Percentiles rank a stretch among this genome's conserved stretches.
These are phyloP conservation scores for Cinclus mexicanus DNA, from an alignment of 2,113 vertebrate species.

Conservation along the genomic window DNA sequence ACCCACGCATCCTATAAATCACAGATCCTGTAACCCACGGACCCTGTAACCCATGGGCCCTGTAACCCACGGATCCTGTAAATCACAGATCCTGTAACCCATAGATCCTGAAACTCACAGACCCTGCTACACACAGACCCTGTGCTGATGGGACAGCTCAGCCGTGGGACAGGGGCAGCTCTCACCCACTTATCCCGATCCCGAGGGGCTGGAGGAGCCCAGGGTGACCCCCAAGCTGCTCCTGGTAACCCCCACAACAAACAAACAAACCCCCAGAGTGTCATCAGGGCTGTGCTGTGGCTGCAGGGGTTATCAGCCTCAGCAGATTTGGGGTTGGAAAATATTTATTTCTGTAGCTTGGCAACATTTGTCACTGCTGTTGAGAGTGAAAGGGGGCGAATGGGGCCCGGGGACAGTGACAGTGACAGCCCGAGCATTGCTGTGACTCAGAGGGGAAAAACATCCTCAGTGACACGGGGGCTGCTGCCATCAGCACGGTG, in stretches of 20 bases:
- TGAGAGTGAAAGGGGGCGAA: not conserved
- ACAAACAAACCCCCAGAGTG: not conserved
- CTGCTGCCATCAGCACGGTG: accelerated
- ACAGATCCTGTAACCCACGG: accelerated
- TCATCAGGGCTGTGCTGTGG: not conserved
- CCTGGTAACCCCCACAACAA: not conserved
- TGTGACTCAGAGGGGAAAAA: not conserved
- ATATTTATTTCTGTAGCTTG: not conserved
- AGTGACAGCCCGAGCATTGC: accelerated
- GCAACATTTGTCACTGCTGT: not conserved
- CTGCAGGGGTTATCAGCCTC: not conserved
- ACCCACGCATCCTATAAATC: accelerated
- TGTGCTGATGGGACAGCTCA: too few species aligned
- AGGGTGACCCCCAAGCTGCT: not conserved
- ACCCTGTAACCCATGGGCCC: not conserved
- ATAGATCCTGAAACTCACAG: accelerated
- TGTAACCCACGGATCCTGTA: accelerated
- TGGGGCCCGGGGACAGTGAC: not conserved
- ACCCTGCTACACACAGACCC: not conserved
- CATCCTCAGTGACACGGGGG: accelerated
- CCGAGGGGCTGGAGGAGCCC: not conserved
- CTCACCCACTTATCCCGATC: not conserved
- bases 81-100: accelerated
- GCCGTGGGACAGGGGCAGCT: too few species aligned
- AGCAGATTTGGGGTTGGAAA: not conserved